A percentile compares a stretch with the other conserved stretches of the same genome.
phyloP scores from a whole-genome alignment of 1,140 invertebrate genomes.

The Lanistes nyassanus region DNA sequence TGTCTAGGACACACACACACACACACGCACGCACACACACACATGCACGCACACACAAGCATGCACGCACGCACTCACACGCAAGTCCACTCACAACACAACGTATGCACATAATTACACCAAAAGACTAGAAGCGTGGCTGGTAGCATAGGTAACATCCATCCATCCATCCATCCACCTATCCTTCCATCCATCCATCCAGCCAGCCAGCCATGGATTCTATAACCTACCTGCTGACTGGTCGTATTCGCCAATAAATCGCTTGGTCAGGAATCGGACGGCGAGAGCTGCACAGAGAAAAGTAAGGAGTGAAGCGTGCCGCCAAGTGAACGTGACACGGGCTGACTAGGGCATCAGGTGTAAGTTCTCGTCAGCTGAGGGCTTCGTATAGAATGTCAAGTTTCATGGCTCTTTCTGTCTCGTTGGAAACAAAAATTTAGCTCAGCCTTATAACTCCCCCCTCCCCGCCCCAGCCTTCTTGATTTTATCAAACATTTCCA shows the following conservation, averaged over 20 bases:
- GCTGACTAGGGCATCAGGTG: too few relatives aligned
- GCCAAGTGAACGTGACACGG: too few relatives aligned
- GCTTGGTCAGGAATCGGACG: slow-evolving; percentile 54
- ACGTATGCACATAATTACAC: background rate
- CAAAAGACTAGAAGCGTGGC: too few relatives aligned
- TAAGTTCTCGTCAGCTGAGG: too few relatives aligned
- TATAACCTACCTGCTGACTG: slow-evolving; percentile 45
- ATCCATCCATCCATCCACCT: too few relatives aligned
- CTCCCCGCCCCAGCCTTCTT: background rate
- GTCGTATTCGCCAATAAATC: slow-evolving; percentile 59
- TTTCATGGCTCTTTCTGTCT: too few relatives aligned
- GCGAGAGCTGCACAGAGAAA: slow-evolving; percentile 42
- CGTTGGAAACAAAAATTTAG: background rate
- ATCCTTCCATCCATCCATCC: too few relatives aligned
- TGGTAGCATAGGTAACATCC: too few relatives aligned
- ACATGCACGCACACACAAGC: background rate
- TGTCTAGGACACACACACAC: background rate
- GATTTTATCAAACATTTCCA: background rate
- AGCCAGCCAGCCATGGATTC: too few relatives aligned
- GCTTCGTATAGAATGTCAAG: background rate
- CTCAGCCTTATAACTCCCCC: too few relatives aligned
- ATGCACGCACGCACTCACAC: slow-evolving; percentile 5
- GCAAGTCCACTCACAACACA: background rate
- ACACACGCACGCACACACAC: slow-evolving; percentile 2
- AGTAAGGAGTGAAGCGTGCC: background rate